Evolutionary conservation across 2,888 invertebrate genomes (phyloP).

Genomic region (Eupithecia subfuscata): DNA sequence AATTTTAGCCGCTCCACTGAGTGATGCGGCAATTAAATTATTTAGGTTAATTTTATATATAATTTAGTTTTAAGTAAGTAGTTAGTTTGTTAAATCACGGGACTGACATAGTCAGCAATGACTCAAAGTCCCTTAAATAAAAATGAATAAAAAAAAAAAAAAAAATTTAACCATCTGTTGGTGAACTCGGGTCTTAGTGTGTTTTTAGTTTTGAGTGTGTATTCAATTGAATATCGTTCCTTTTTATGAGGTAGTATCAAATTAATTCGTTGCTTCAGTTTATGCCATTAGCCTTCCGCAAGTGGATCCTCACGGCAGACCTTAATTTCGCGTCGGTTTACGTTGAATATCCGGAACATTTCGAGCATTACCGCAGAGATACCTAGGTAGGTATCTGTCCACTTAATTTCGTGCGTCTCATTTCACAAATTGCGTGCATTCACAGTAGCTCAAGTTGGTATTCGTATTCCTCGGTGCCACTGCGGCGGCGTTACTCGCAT

Average conservation of each 20-base stretch:
- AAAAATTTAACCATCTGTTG: no score
- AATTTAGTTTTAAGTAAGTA: no score
- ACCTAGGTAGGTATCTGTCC: neutral
- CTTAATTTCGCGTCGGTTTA: neutral
- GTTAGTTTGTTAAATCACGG: no score
- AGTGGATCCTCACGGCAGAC: neutral
- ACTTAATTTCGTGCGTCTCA: slow-evolving; percentile 25
- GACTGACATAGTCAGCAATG: no score
- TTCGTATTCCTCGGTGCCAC: slow-evolving; percentile 35
- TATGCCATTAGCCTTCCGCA: neutral
- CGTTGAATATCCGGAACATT: neutral
- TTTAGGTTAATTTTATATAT: no score
- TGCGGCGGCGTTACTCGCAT: slow-evolving; percentile 54
- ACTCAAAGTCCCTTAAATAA: no score
- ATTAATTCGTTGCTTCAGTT: neutral
- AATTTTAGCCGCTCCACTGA: no score
- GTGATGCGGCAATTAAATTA: no score
- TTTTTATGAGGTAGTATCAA: neutral
- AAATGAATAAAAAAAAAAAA: no score
- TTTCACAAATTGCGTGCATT: slow-evolving; percentile 34
- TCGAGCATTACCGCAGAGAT: neutral
- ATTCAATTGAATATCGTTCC: neutral
- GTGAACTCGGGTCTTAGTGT: no score
- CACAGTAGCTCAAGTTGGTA: slow-evolving; percentile 28
- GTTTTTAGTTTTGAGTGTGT: no score